Base-by-base conservation (phyloP, 2,797 vertebrate genomes). In the Momotus momota region DNA sequence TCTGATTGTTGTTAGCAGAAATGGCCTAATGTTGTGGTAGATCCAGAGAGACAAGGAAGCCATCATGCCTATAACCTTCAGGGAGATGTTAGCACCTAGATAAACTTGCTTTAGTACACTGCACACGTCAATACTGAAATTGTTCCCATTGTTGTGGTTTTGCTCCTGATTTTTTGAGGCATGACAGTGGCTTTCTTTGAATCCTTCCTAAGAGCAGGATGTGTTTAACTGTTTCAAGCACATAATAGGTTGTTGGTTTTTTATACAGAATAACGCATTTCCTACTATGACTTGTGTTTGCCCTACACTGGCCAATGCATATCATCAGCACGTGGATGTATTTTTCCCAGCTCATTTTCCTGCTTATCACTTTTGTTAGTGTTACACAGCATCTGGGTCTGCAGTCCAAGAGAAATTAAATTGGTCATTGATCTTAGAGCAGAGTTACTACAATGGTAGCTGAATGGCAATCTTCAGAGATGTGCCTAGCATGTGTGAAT, bases 281-380 rank as follows among this genome's bases (percentile, higher is more conserved):
- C 69, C 69, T 86, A 13, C 57, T 29, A 15, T 6, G n/a, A 90
- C 75, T 64, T 75, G 54, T 46, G 65, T 81, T 94, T 86, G 54
- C 54, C 54, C 82, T 69, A 29, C 62, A 40, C 72, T 72, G 46
- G 72, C 38, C 72, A 83, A 40, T 10, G 57, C 41, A 33, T 64
- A n/a, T 33, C 60, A 83, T 54, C 82, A 85, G 64, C 79, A 86
- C 40, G 41, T 0, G 0, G 43, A 58, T 92, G 5, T 45, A 62
- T 62, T 83, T 92, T 51, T 92, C 58, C 77, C 40, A 77, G 66
- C 43, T 93, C 55, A 51, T 91, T 81, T 94, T 93, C 54, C 90
- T 75, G 33, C 52, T 92, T 85, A 71, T 83, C 29, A 57, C 86
- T 86, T 83, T 65, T 81, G 61, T 31, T 81, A 35, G 21, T 41